Percentiles rank a stretch among this genome's conserved stretches.
These are phyloP conservation scores for Lucifuga dentata DNA, from an alignment of 2,113 vertebrate genomes.

Conservation along the genomic window DNA sequence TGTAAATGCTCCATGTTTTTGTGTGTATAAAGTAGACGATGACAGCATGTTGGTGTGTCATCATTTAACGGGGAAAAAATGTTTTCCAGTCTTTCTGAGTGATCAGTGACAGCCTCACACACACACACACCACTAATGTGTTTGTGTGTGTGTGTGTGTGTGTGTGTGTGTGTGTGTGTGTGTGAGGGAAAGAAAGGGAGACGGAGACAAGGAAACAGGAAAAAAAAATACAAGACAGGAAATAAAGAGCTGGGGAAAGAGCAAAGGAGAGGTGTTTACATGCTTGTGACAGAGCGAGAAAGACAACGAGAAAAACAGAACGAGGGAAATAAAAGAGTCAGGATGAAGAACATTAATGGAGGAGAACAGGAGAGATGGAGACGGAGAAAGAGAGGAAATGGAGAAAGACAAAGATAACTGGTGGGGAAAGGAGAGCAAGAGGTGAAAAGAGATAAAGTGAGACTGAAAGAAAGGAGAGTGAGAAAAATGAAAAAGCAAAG, in stretches of 20 bases:
- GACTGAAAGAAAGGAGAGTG: conserved; percentile 31
- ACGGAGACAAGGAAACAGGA: too few relatives aligned
- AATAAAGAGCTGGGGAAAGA: conserved; percentile 32
- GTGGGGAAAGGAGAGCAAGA: conserved; percentile 25
- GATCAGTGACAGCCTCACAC: conserved; percentile 26
- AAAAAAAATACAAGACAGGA: neutral
- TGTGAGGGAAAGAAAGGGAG: neutral
- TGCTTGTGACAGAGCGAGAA: conserved; percentile 7
- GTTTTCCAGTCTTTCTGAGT: conserved; percentile 38
- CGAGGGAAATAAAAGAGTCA: neutral
- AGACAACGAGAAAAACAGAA: conserved; percentile 26
- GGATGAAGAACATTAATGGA: conserved; percentile 34
- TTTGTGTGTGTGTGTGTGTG: conserved; percentile 1
- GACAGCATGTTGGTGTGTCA: conserved; percentile 51
- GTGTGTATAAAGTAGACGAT: conserved; percentile 35
- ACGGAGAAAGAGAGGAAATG: neutral
- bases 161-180: neutral
- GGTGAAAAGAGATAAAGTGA: neutral
- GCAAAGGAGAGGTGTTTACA: conserved; percentile 7
- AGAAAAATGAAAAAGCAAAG: neutral
- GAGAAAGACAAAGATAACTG: neutral
- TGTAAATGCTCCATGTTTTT: conserved; percentile 44
- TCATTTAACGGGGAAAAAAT: conserved; percentile 60
- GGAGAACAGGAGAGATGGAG: conserved; percentile 19
- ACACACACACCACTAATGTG: neutral